Evolutionary conservation across 1,140 invertebrate genomes (phyloP).

Genomic region (Platyura marginata): DNA sequence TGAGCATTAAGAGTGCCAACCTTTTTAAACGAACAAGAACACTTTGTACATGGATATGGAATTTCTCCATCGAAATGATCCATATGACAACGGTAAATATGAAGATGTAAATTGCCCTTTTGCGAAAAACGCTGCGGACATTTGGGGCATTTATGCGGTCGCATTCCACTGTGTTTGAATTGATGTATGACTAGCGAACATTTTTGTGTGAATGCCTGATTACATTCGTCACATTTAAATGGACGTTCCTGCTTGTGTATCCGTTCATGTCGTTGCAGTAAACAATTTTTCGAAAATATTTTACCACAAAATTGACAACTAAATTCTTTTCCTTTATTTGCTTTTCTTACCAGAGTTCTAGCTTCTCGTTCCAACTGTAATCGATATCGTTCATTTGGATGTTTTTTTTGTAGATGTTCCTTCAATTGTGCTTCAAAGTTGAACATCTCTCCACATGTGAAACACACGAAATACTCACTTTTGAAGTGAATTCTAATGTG

Average conservation of each 20-base stretch:
- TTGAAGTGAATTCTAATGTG: background rate
- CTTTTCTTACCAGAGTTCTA: background rate
- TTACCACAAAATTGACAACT: constrained; percentile 1
- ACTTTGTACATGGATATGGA: background rate
- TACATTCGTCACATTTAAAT: constrained; percentile 5
- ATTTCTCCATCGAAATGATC: background rate
- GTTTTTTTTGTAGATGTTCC: background rate
- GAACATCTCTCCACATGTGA: constrained; percentile 2
- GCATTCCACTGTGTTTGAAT: constrained; percentile 1
- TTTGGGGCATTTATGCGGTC: constrained; percentile 2
- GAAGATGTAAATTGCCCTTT: constrained; percentile 1
- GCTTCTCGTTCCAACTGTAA: constrained; percentile 2
- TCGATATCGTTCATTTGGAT: background rate
- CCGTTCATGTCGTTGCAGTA: constrained; percentile 1
- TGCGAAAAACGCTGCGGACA: constrained; percentile 3
- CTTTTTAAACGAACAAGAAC: background rate
- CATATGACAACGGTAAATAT: constrained; percentile 1
- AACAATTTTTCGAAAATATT: background rate
- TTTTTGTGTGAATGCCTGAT: constrained; percentile 3
- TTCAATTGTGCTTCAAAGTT: background rate
- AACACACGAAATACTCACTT: too few species aligned
- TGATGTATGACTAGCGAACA: constrained; percentile 3
- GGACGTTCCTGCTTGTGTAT: constrained; percentile 5
- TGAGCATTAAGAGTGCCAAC: background rate
- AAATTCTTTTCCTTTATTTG: background rate